Base-by-base conservation (phyloP, 2,888 invertebrate genomes). In the Strigamia transsilvanica region DNA sequence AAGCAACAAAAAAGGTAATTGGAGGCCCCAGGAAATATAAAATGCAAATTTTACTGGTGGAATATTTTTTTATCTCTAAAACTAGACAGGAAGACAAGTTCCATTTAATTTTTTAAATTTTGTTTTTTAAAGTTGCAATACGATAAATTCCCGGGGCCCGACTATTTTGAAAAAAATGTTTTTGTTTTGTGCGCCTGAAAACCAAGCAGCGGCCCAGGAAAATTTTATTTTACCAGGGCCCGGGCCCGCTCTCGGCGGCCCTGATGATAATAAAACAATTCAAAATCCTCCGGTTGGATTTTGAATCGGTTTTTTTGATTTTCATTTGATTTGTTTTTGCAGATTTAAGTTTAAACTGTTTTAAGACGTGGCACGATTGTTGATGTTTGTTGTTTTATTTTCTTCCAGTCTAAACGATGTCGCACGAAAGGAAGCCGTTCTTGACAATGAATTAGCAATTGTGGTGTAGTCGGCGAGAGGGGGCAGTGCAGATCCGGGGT, bases 401-500 rank as follows among this genome's bases (percentile, higher is more conserved):
- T 32, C 66, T 66, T 66, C 66, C 66, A 66, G 66, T 66, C 66
- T 2, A 66, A 66, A 66, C 66, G 66, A 27, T 66, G 66, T 27
- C 66, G 27, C 66, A 66, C 66, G 27, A 66, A 66, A 66, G 66
- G 66, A 66, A 66, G 66, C 66, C 66, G 66, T 27, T 66, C 66
- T 27, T 66, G 66, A 66, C 66, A 66, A 51, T 51, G 66, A 66
- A 66, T 66, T 27, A 23, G 23, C 66, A 66, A 66, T 66, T 66
- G 27, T 66, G 66, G 32, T 66, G 66, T 51, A 51, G 51, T 66
- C 66, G 66, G 66, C 66, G 32, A 66, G 66, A 66, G 66, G 66
- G 66, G 66, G 66, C 23, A 66, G 66, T 66, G 66, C 66, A 27
- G 66, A 66, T 66, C 27, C 66, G 66, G 66, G 66, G 66, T 66